Percentiles rank a stretch among this genome's conserved stretches.
phyloP scores from a whole-genome alignment of 2,888 invertebrate species.

The Tricholauxania praeusta region DNA sequence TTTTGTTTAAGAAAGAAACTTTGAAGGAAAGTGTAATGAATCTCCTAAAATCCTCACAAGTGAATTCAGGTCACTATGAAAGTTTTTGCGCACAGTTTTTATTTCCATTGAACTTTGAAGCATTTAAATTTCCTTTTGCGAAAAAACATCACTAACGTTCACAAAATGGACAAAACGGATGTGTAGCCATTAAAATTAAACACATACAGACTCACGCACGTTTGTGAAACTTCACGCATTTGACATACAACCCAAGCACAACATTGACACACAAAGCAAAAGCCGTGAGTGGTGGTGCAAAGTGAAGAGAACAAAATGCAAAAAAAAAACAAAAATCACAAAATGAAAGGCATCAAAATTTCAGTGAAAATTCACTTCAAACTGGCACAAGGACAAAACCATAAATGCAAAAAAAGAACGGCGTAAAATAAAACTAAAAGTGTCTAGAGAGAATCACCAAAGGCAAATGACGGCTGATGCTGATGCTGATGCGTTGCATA shows the following conservation, averaged over 20 bases:
- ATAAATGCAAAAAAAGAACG: constrained; percentile 3
- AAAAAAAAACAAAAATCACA: background rate
- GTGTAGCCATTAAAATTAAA: background rate
- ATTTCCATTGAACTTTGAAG: no score
- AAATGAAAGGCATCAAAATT: background rate
- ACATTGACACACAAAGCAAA: no score
- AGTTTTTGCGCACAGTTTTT: no score
- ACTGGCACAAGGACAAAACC: constrained; percentile 3
- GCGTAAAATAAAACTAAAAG: constrained; percentile 7
- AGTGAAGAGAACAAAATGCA: background rate
- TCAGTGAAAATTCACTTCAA: constrained; percentile 1
- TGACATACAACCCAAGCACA: background rate
- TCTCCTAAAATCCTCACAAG: no score
- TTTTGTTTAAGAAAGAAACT: no score
- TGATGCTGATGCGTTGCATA: background rate
- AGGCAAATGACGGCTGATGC: background rate
- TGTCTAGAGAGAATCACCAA: background rate
- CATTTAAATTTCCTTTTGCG: no score
- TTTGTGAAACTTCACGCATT: constrained; percentile 6
- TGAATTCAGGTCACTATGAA: no score
- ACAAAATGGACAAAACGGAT: no score
- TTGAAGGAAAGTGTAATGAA: no score
- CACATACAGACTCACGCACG: background rate
- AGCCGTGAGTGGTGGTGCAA: background rate
- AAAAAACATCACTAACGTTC: no score